phyloP scores from a whole-genome alignment of 2,113 vertebrate species.

The Pangasianodon gigas region DNA sequence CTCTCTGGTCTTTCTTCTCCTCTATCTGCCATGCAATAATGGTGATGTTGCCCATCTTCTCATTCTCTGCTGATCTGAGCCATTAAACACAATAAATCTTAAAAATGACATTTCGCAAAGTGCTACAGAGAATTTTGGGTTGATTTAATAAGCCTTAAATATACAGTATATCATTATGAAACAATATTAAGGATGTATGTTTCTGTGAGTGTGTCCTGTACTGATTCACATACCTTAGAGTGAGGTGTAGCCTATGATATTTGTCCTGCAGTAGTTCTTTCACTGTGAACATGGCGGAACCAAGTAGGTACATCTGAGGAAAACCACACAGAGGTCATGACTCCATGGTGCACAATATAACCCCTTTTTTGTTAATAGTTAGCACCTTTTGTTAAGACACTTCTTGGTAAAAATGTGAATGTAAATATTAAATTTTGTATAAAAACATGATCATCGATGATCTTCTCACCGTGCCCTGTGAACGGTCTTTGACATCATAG shows the following conservation, averaged over 20 bases:
- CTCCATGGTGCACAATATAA: neutral
- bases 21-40: conserved; percentile 98
- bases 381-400: neutral
- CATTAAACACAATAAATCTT: conserved; percentile 20
- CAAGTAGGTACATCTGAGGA: conserved; percentile 93
- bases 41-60: conserved; percentile 91
- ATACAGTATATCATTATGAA: neutral
- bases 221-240: conserved; percentile 79
- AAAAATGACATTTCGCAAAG: conserved; percentile 4
- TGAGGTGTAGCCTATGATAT: conserved; percentile 89
- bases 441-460: neutral
- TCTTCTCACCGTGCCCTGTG: conserved; percentile 93
- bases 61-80: conserved; percentile 89
- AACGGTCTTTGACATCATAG: conserved; percentile 96
- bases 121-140: neutral
- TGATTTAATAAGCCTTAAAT: neutral
- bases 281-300: conserved; percentile 88
- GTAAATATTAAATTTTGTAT: neutral
- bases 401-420: neutral
- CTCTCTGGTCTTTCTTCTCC: conserved; percentile 87
- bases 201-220: neutral
- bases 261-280: conserved; percentile 94
- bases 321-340: conserved; percentile 1
- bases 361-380: neutral
- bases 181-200: neutral